These are phyloP conservation scores for Osmerus eperlanus DNA, from an alignment of 2,113 vertebrate species.

Conservation along the genomic window DNA sequence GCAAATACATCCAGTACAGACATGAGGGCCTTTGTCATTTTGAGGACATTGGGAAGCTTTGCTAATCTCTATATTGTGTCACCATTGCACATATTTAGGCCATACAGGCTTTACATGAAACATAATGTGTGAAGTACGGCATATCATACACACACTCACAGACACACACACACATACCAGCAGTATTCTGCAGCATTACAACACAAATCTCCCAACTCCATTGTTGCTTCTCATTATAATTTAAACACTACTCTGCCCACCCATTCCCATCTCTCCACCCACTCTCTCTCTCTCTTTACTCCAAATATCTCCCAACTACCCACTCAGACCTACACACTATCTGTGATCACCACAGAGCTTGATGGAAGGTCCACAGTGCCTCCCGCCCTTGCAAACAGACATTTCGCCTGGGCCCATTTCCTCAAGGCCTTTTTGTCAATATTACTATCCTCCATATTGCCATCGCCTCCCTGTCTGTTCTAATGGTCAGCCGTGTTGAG, in stretches of 20 bases:
- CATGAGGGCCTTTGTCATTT: background rate
- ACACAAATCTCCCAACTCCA: conserved; percentile 21
- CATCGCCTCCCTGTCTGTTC: background rate
- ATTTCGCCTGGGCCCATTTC: conserved; percentile 8
- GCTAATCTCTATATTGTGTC: conserved; percentile 10
- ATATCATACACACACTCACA: background rate
- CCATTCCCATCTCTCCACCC: conserved; percentile 27
- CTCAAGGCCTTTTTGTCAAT: no score
- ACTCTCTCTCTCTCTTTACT: conserved; percentile 11
- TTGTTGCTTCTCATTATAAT: conserved; percentile 32
- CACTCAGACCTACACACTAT: no score
- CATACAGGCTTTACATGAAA: conserved; percentile 26
- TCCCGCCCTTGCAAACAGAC: conserved; percentile 1
- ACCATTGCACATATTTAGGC: conserved; percentile 17
- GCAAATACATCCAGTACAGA: background rate
- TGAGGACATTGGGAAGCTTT: background rate
- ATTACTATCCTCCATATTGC: background rate
- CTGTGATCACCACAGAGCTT: conserved; percentile 14
- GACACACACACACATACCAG: background rate
- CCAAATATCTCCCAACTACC: no score
- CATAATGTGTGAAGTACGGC: no score
- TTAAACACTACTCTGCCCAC: conserved; percentile 15
- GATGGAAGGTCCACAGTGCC: conserved; percentile 19
- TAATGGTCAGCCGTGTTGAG: conserved; percentile 32
- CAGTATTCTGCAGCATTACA: conserved; percentile 24